Base-by-base conservation (phyloP, 2,113 vertebrate genomes). In the Oreochromis aureus region DNA sequence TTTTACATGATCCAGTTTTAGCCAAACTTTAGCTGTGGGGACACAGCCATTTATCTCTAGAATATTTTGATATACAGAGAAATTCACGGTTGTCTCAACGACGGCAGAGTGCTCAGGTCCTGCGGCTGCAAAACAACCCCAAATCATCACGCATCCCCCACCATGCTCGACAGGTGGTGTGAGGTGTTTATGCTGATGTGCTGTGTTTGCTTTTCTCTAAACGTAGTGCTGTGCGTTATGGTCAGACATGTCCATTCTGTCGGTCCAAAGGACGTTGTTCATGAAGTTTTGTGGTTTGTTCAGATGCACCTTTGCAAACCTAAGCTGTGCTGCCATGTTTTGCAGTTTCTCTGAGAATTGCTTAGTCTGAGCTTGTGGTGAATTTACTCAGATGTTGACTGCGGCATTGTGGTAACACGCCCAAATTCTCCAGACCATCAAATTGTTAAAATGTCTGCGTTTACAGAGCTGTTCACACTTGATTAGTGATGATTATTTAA, bases 351-450 rank as follows among this genome's bases (percentile, higher is more conserved):
- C 36, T 24, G 66, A 69, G 36, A 22, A 41, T 1, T 15, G 0
- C 63, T 39, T 22, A 41, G n/a, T 71, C 66, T 4, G 7, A 71
- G 7, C 66, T 24, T 24, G 36, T 12, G n/a, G 36, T 71, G 63
- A 63, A 22, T 71, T 71, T 44, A 41, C 36, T 15, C 0, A 0
- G 19, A 69, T 41, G 36, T 71, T 0, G 7, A 71, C 36, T 44
- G 34, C 30, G 1, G 59, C 19, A 39, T 69, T 41, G 36, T 69
- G 63, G 19, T 69, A 69, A 69, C 22, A 69, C 36, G 27, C 1
- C 69, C 41, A 27, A 76, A 12, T 76, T 27, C 24, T 48, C 15
- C 41, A 6, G 69, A 48, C 41, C 15, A 30, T 46, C 69, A 48
- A 48, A 76, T 41, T 46, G 22, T 41, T 46, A 46, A 76, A 48